phyloP scores from a whole-genome alignment of 1,140 invertebrate species.

The Andricus grossulariae region DNA sequence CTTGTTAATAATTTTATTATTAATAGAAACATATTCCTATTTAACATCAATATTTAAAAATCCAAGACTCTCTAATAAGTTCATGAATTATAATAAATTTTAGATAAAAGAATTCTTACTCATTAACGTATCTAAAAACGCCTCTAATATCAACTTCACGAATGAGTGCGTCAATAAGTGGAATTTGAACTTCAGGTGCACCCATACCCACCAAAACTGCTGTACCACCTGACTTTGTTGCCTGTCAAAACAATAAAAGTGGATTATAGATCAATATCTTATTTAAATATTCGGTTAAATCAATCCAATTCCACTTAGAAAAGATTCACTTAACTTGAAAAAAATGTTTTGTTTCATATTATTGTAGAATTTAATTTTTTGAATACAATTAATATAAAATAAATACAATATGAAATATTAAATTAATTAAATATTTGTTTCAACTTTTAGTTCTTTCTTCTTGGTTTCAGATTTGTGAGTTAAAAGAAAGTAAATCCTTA shows the following conservation, averaged over 20 bases:
- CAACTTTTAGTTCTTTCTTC: neutral
- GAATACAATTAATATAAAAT: too few species aligned
- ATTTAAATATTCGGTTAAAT: neutral
- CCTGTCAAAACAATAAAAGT: slow-evolving; percentile 76
- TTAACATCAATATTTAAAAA: slow-evolving; percentile 77
- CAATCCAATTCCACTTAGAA: neutral
- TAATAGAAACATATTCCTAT: slow-evolving; percentile 72
- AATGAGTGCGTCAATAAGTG: slow-evolving; percentile 86
- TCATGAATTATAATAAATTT: slow-evolving; percentile 65
- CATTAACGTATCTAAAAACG: slow-evolving; percentile 94
- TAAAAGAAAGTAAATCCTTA: slow-evolving; percentile 59
- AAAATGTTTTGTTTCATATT: too few species aligned
- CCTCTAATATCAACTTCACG: slow-evolving; percentile 94
- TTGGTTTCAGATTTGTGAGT: neutral
- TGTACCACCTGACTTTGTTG: slow-evolving; percentile 88
- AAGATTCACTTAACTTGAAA: neutral
- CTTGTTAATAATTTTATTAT: slow-evolving; percentile 39
- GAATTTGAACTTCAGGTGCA: slow-evolving; percentile 85
- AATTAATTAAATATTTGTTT: neutral
- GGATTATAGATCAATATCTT: neutral
- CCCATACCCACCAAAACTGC: slow-evolving; percentile 92
- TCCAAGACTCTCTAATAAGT: slow-evolving; percentile 56
- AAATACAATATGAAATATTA: neutral
- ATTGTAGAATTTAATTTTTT: too few species aligned
- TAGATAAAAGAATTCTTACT: slow-evolving; percentile 77